Percentiles rank a stretch among this genome's conserved stretches.
Conservation (phyloP, 2,888 invertebrate genomes). For the Escarpia spicata region DNA sequence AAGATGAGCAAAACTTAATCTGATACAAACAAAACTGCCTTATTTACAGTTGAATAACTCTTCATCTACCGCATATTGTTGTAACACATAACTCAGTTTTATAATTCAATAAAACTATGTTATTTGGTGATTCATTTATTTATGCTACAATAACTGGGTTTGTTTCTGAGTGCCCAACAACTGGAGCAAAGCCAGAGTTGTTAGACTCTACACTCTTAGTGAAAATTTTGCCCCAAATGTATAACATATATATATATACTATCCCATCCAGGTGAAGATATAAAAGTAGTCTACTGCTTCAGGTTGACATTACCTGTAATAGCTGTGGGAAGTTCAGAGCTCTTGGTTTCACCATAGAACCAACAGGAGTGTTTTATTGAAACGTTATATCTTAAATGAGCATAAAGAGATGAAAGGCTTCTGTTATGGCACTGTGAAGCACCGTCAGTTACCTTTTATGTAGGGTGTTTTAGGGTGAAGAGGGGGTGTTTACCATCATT, state of each 20-base stretch:
- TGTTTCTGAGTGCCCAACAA: background rate
- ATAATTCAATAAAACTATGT: no score
- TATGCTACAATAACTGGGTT: background rate
- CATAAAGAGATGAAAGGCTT: background rate
- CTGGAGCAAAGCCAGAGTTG: background rate
- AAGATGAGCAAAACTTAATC: no score
- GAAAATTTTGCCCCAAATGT: background rate
- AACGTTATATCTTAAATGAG: background rate
- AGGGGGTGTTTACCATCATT: background rate
- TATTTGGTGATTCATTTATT: background rate
- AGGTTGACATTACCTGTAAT: background rate
- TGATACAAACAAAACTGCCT: no score
- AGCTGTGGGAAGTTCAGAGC: background rate
- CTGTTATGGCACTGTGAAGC: background rate
- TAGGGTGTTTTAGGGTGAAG: background rate
- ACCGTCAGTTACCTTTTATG: background rate
- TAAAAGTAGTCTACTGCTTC: background rate
- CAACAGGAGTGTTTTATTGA: background rate
- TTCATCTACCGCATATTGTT: no score
- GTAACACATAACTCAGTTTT: no score
- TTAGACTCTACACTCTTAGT: background rate
- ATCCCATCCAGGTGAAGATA: background rate
- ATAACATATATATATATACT: background rate
- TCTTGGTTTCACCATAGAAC: background rate
- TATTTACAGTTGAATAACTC: no score